Evolutionary conservation across 2,797 vertebrate genomes (phyloP), one percentile per base, ranked within the genome.

Genomic region (Poliocrania exsul): DNA sequence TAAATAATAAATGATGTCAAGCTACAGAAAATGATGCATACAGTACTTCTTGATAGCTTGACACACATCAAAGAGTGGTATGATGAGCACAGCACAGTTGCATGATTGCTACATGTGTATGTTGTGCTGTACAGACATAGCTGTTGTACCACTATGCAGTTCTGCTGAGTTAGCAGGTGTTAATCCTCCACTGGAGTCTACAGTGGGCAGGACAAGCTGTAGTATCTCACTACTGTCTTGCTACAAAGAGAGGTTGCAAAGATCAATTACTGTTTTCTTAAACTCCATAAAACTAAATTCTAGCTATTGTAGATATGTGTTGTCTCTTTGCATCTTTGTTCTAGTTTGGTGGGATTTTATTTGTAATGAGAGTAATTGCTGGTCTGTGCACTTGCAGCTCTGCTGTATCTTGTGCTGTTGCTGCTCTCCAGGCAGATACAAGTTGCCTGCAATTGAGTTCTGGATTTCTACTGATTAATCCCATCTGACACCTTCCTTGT

Each of bases 1-100:
- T 64, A 84, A 90, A 70, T 81, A 92, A 81, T 91, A 90, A 96
- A 95, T 82, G 88, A 92, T 94, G 89, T 67, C 93, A 86, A 95
- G 84, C 50, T 71, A 47, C 53, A 91, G 88, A 77, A 85, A 71
- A 84, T 37, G 79, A 87, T 85, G 60, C 65, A 64, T 53, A 35
- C 53, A 35, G 72, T 73, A 44, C 47, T 89, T 54, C 79, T 90
- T 49, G 78, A 94, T 90, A 94, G 69, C 82, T 69, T 66, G 82
- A 81, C 57, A 38, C 50, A 5, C 2, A 21, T 92, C 61, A 81
- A 71, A 26, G 90, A 37, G 80, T 31, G 46, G 62, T 56, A 40
- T 19, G 91, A 81, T 71, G 31, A 69, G 75, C 57, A 18, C 28
- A 19, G 61, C 3, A 64, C 82, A 49, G 53, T 28, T 17, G 53